Evolutionary conservation across 2,113 vertebrate species (phyloP), one percentile per base, ranked within the genome.

Genomic region (Poeciliopsis prolifica): DNA sequence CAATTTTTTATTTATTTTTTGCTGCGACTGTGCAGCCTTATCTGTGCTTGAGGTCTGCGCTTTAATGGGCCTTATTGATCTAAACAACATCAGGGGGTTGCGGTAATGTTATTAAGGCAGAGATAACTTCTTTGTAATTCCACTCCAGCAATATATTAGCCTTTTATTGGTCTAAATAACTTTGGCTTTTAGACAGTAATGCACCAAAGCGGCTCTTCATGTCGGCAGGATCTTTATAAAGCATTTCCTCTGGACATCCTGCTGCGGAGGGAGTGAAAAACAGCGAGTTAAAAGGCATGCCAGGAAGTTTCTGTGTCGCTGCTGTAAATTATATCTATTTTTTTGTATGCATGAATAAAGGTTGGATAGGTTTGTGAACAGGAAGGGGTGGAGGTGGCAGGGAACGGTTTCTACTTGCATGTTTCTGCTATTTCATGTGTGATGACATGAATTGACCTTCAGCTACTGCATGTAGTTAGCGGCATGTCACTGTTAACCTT

Each of bases 51-150:
- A 93, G 91, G 91, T 93, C 93, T 93, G 89, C 84, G 88, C 93
- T 92, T 93, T 95, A 94, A 94, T 94, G 93, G 92, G 84, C 85
- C 93, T 94, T 94, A 95, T 95, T 94, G 94, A 95, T 95, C 94
- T 93, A 93, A 95, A 94, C 94, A 94, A 93, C 93, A 94, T 94
- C 93, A 93, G 90, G 78, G 42, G 90, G 90, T 92, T 91, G 89
- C 84, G 78, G 81, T 94, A 93, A 95, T 94, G 92, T 94, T 94
- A 92, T 94, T 94, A 94, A 92, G 88, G 91, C 84, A 70, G 83
- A 94, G 94, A 93, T 95, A 94, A 94, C 93, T 93, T 95, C 90
- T 89, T 87, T 91, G 92, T 93, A 92, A 94, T 94, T 94, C 93
- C 92, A 93, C 92, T 95, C 92, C 88, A 91, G 93, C 93, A 92